These are phyloP conservation scores for Pseudomyrmex sp. DNA, from an alignment of 1,140 invertebrate species.

Conservation along the genomic window DNA sequence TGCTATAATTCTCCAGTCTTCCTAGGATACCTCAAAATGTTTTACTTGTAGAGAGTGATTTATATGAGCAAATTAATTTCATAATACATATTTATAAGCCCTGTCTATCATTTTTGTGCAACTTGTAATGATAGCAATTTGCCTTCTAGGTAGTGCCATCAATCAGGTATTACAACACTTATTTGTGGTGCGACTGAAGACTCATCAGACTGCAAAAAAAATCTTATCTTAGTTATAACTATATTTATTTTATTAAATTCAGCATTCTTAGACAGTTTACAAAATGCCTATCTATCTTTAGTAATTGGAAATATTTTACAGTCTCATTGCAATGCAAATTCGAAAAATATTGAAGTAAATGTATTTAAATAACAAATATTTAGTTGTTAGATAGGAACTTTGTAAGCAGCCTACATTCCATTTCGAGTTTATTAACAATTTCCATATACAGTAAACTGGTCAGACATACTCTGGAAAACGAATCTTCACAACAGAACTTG, in stretches of 20 bases:
- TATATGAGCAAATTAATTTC: slow-evolving; percentile 35
- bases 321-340: no score
- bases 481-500: slow-evolving; percentile 19
- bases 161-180: slow-evolving; percentile 48
- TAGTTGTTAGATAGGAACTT: slow-evolving; percentile 25
- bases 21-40: slow-evolving; percentile 4
- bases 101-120: slow-evolving; percentile 19
- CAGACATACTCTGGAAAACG: slow-evolving; percentile 22
- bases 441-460: slow-evolving; percentile 62
- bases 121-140: slow-evolving; percentile 59
- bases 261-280: slow-evolving; percentile 18
- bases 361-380: no score
- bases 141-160: slow-evolving; percentile 55
- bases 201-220: slow-evolving; percentile 41
- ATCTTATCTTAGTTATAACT: slow-evolving; percentile 8
- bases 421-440: slow-evolving; percentile 8
- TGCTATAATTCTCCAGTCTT: not conserved
- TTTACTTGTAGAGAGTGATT: slow-evolving; percentile 11
- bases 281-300: slow-evolving; percentile 34
- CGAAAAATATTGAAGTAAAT: no score
- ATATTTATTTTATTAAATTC: not conserved
- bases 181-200: slow-evolving; percentile 50
- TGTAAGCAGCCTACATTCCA: slow-evolving; percentile 3
- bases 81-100: slow-evolving; percentile 13
- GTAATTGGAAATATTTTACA: not conserved